Conservation (phyloP, 1,140 invertebrate genomes). For the Bilobella aurantiaca region DNA sequence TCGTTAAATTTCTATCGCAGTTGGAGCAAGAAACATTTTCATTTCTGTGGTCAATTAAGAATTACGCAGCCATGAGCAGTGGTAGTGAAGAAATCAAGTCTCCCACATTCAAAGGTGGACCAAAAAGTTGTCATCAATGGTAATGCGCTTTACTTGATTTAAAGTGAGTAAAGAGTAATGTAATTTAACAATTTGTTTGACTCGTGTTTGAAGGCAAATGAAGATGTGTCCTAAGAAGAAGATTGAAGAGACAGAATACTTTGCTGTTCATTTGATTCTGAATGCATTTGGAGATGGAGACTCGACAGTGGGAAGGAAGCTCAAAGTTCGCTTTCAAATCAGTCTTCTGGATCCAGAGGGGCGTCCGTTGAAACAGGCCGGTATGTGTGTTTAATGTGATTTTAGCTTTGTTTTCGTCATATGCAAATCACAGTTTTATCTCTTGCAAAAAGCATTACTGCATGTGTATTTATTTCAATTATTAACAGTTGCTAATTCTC, state of each 20-base stretch:
- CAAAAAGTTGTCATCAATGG: conserved; percentile 31
- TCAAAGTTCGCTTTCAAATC: conserved; percentile 34
- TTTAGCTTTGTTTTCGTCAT: background rate
- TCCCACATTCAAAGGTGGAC: conserved; percentile 28
- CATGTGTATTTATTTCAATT: no score
- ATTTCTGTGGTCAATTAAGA: conserved; percentile 31
- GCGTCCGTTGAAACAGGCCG: conserved; percentile 32
- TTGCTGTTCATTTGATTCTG: conserved; percentile 33
- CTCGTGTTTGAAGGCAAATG: conserved; percentile 23
- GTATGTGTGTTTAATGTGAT: conserved; percentile 4
- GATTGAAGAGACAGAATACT: conserved; percentile 31
- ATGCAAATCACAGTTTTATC: background rate
- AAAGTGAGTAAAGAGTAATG: background rate
- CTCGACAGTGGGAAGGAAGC: conserved; percentile 12
- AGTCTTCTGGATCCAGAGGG: conserved; percentile 31
- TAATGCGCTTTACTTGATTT: conserved; percentile 8
- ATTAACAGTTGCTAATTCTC: no score
- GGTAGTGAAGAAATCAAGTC: conserved; percentile 31
- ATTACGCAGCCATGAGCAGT: conserved; percentile 20
- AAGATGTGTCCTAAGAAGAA: conserved; percentile 33
- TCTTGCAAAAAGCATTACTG: no score
- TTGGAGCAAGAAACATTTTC: conserved; percentile 34
- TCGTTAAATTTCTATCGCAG: conserved; percentile 12
- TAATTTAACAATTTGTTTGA: background rate
- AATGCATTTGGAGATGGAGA: conserved; percentile 30